Evolutionary conservation across 1,140 invertebrate species (phyloP), one percentile per base, ranked within the genome.

Genomic region (Heliothis subflexa): DNA sequence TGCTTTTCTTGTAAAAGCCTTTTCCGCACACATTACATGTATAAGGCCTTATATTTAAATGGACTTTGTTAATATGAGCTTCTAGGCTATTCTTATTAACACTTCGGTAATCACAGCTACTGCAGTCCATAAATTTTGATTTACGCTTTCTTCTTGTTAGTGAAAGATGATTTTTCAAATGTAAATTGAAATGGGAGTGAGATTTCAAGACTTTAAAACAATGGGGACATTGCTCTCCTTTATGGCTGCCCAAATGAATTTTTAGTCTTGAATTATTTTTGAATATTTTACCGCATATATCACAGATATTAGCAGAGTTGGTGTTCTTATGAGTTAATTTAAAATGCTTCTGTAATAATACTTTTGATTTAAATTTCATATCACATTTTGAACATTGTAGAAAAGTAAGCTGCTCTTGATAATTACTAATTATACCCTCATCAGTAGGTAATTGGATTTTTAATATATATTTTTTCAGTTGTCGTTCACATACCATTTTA

Each of bases 1-100:
- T 88, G 71, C 87, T 91, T 54, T 88, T 93, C 45, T 86, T 89
- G 54, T 86, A 91, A 78, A 91, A 93, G n/a, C 85, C 81, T 86
- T 90, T 93, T 13, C 68, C 79, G 76, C 91, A 93, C 49, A 84
- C 81, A 2, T 80, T 25, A 78, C 91, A 93, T 0, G 82, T 57
- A 71, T 83, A 85, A 2, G 89, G 89, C 55, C 88, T 80, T n/a
- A 77, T 81, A 61, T 86, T 66, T 16, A 91, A 83, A 78, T 93
- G 91, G 0, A 80, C 77, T 74, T 88, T 91, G 80, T 93, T 90
- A 28, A 82, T 86, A 78, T 93, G 91, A 0, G 84, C 89, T 52
- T 91, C 75, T n/a, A 91, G 74, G 9, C 83, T 88, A 14, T 73
- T 68, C 81, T 90, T 93, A 77, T 85, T 88, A 0, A 85, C 16